phyloP scores from a whole-genome alignment of 2,797 vertebrate species.

The Rhabdomys pumilio region DNA sequence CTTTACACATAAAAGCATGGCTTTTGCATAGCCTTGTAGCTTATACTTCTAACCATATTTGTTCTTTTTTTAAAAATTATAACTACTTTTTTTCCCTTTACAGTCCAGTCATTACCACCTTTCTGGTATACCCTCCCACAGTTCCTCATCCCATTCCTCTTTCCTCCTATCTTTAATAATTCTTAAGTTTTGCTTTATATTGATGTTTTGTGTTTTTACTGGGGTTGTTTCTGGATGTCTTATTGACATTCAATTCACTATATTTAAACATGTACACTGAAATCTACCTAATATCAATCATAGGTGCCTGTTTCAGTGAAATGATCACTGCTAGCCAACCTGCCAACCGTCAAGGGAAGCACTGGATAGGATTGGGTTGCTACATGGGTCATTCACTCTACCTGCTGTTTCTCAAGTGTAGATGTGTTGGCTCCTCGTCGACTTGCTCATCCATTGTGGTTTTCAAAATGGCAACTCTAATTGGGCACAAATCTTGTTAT shows the following conservation, averaged over 20 bases:
- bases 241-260: not conserved
- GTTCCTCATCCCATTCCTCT: not conserved
- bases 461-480: not conserved
- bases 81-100: not conserved
- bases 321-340: not conserved
- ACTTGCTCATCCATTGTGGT: not conserved
- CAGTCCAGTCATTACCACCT: not conserved
- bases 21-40: not conserved
- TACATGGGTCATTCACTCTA: not conserved
- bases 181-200: slow-evolving; percentile 16
- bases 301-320: not conserved
- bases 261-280: not conserved
- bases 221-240: slow-evolving; percentile 33
- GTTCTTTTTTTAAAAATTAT: not conserved
- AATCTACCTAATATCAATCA: not conserved
- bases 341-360: not conserved
- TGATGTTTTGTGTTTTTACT: not conserved
- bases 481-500: not conserved
- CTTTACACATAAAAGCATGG: not conserved
- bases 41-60: not conserved
- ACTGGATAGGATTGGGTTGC: not conserved
- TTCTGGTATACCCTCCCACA: not conserved
- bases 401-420: not conserved
- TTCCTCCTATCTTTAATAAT: not conserved
- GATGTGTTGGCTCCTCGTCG: not conserved